phyloP scores from a whole-genome alignment of 2,888 invertebrate genomes.

The Embidobia sp. region DNA sequence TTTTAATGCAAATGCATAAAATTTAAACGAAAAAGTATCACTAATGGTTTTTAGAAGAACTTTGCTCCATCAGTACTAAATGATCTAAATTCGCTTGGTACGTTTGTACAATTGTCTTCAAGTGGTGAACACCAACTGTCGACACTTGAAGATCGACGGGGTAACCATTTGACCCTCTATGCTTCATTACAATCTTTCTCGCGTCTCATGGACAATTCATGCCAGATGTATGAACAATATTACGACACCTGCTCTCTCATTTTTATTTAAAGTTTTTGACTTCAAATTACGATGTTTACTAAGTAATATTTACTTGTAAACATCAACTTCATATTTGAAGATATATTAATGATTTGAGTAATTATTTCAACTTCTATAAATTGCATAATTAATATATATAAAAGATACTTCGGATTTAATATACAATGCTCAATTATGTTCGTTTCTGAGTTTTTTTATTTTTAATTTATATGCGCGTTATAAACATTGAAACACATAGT shows the following conservation, averaged over 20 bases:
- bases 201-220: constrained; percentile 49
- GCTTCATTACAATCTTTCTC: constrained; percentile 62
- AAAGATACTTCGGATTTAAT: too few relatives aligned
- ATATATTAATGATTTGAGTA: too few relatives aligned
- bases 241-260: constrained; percentile 54
- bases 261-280: constrained; percentile 24
- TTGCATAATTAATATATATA: too few relatives aligned
- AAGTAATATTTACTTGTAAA: too few relatives aligned
- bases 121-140: constrained; percentile 81
- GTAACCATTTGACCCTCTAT: constrained; percentile 60
- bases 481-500: too few relatives aligned
- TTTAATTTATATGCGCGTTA: too few relatives aligned
- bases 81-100: constrained; percentile 60
- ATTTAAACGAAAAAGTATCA: constrained; percentile 20
- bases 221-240: constrained; percentile 61
- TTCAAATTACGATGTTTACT: too few relatives aligned
- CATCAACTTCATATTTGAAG: too few relatives aligned
- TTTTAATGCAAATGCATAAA: constrained; percentile 1
- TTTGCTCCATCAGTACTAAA: constrained; percentile 63
- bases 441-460: too few relatives aligned
- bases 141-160: constrained; percentile 75
- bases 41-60: constrained; percentile 50
- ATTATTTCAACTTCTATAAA: too few relatives aligned
- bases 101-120: constrained; percentile 76
- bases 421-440: too few relatives aligned